Base-by-base conservation (phyloP, 2,888 invertebrate genomes). In the Dynastes tityus region DNA sequence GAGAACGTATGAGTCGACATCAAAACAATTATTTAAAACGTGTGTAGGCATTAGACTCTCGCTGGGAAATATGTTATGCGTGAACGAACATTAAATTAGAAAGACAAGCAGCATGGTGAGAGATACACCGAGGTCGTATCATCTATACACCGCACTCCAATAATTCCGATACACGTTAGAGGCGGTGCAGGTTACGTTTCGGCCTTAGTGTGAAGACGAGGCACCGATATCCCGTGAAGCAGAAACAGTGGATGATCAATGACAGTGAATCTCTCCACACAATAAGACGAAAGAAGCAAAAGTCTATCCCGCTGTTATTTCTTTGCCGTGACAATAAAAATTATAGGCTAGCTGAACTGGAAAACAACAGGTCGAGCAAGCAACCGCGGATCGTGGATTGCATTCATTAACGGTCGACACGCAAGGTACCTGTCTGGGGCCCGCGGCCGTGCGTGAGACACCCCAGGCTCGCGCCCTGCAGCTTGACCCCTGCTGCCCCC, bases 291-390 rank as follows among this genome's bases (percentile, higher is more conserved):
- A 85, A 84, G 82, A 82, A 83, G 85, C 84, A 84, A 85, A 85
- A 85, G 81, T 89, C 89, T 89, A 89, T 90, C 90, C 90, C 89
- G 88, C 90, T 89, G 90, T 90, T 90, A 90, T 89, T 89, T 88
- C 89, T 89, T 88, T 85, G 85, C 89, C 90, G 90, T 91, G 91
- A 91, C 91, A 91, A 91, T 91, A 91, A 91, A 91, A 91, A 91
- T 91, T 91, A 91, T 91, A 90, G 91, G 89, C 90, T 90, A 90
- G 90, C 90, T 90, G 90, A 89, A 90, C 90, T 90, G 90, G 90
- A 91, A 90, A 91, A 91, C 91, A 91, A 91, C 91, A 90, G 90
- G 90, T 90, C 89, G 87, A 87, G 87, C 87, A 85, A 85, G 86
- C 87, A 84, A 86, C 85, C 84, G 84, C 84, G 88, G 90, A 90